Evolutionary conservation across 2,888 invertebrate genomes (phyloP).

Genomic region (Iselma pallidipennis): DNA sequence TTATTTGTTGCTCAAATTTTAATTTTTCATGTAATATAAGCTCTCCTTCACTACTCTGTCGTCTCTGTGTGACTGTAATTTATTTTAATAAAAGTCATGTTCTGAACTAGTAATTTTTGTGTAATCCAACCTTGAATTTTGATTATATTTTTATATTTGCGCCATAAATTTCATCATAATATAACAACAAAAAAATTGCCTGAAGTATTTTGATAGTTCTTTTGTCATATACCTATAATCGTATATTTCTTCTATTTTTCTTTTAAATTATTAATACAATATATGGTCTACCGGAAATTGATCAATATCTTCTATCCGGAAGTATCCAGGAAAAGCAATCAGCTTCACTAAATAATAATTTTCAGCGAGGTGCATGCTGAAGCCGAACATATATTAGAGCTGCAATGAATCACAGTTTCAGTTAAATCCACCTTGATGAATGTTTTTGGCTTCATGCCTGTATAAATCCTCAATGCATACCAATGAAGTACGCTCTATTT

Average conservation of each 20-base stretch:
- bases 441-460: constrained; percentile 59
- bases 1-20: constrained; percentile 58
- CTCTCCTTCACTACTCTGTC: constrained; percentile 49
- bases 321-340: constrained; percentile 49
- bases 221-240: too few relatives aligned
- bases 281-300: too few relatives aligned
- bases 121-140: not conserved
- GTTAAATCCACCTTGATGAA: constrained; percentile 60
- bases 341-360: constrained; percentile 54
- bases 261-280: too few relatives aligned
- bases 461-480: constrained; percentile 60
- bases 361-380: constrained; percentile 52
- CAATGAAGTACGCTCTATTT: constrained; percentile 56
- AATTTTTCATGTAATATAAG: constrained; percentile 53
- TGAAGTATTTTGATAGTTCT: too few relatives aligned
- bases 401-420: constrained; percentile 59
- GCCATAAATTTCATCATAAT: not conserved
- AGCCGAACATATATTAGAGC: constrained; percentile 57
- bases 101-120: constrained; percentile 34
- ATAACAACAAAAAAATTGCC: too few relatives aligned
- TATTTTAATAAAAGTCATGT: constrained; percentile 59
- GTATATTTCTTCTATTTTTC: too few relatives aligned
- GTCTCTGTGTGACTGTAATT: constrained; percentile 59
- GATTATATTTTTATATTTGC: not conserved
- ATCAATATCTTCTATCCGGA: too few relatives aligned